Evolutionary conservation across 64 coral and sea anemone species (phyloP).

Genomic region (Actinia equina): DNA sequence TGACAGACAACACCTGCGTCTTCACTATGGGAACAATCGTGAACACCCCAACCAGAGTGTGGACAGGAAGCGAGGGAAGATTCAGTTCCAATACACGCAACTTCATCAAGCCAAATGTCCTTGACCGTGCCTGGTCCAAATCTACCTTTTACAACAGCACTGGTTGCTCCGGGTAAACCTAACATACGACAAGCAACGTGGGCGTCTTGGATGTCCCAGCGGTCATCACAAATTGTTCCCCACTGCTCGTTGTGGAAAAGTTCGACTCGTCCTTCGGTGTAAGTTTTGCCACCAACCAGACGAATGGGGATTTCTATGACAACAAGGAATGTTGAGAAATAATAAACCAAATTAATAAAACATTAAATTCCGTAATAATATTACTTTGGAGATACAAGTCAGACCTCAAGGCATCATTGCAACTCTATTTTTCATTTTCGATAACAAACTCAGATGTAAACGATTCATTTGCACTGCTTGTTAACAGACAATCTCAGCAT

Average conservation of each 20-base stretch:
- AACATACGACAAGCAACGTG: constrained; percentile 39
- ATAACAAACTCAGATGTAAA: too few relatives aligned
- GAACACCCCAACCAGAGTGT: constrained; percentile 11
- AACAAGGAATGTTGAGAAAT: not conserved
- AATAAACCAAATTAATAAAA: not conserved
- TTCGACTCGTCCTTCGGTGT: constrained; percentile 49
- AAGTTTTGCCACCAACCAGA: constrained; percentile 11
- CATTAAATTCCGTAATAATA: too few relatives aligned
- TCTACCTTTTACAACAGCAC: not conserved
- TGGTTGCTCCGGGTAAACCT: constrained; percentile 31
- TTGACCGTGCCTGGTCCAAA: constrained; percentile 33
- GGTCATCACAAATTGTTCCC: constrained; percentile 58
- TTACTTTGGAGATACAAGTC: too few relatives aligned
- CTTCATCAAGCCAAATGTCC: constrained; percentile 37
- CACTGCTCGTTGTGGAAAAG: constrained; percentile 22
- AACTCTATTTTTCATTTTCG: too few relatives aligned
- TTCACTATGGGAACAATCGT: constrained; percentile 47
- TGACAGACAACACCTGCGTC: constrained; percentile 43
- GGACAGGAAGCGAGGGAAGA: not conserved
- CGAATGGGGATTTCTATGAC: constrained; percentile 20
- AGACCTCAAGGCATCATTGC: too few relatives aligned
- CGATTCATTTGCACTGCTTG: too few relatives aligned
- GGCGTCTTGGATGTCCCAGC: constrained; percentile 39
- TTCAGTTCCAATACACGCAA: constrained; percentile 45
- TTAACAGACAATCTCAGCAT: too few relatives aligned